Evolutionary conservation across 1,140 invertebrate species (phyloP).

Genomic region (Cataglyphis hispanica): DNA sequence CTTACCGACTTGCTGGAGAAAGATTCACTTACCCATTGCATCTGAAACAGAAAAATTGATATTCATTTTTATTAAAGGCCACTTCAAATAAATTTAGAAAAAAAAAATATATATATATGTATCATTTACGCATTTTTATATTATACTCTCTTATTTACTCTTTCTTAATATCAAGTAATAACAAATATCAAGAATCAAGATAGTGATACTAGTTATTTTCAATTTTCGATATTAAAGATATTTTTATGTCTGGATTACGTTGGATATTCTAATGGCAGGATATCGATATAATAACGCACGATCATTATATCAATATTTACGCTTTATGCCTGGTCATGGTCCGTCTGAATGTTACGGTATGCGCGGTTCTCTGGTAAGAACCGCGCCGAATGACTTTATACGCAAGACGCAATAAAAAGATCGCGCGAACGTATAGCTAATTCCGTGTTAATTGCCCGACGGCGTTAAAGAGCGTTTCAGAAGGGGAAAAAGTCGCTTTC

Average conservation of each 20-base stretch:
- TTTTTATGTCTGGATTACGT: not conserved
- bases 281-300: conserved; percentile 33
- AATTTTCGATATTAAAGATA: not conserved
- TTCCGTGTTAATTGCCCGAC: conserved; percentile 73
- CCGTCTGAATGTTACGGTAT: conserved; percentile 13
- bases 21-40: conserved; percentile 85
- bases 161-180: too few relatives aligned
- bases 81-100: not conserved
- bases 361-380: conserved; percentile 31
- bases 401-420: conserved; percentile 20
- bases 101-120: not conserved
- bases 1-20: conserved; percentile 60
- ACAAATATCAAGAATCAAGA: not conserved
- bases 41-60: conserved; percentile 84
- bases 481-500: conserved; percentile 66
- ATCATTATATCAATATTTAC: conserved; percentile 31
- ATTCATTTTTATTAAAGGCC: conserved; percentile 15
- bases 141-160: not conserved
- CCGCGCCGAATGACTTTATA: conserved; percentile 55
- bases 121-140: too few relatives aligned
- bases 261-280: not conserved
- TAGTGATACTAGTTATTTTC: not conserved
- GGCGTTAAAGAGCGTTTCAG: conserved; percentile 70
- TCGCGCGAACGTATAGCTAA: conserved; percentile 61
- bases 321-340: conserved; percentile 27